These are phyloP conservation scores for Marmota flaviventris DNA, from an alignment of 2,113 vertebrate genomes.

Conservation along the genomic window DNA sequence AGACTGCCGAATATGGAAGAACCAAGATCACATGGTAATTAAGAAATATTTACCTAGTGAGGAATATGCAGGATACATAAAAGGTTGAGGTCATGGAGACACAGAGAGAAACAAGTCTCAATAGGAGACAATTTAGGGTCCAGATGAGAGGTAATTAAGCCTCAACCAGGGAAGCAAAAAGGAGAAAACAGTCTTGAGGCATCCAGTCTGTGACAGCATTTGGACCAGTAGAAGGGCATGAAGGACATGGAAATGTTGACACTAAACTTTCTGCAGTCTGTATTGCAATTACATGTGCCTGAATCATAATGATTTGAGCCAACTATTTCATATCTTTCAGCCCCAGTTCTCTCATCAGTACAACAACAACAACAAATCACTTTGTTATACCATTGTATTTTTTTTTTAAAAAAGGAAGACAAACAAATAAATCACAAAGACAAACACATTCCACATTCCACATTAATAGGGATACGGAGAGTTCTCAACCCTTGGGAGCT, in stretches of 20 bases:
- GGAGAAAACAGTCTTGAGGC: neutral
- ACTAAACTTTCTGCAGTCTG: neutral
- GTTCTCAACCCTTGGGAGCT: neutral
- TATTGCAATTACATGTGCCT: neutral
- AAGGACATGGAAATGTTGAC: fast-evolving
- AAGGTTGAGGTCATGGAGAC: neutral
- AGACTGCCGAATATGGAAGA: neutral
- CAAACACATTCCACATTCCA: neutral
- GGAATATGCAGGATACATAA: neutral
- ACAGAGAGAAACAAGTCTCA: neutral
- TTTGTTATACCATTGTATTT: neutral
- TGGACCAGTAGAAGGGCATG: neutral
- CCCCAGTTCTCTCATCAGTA: neutral
- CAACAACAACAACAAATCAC: neutral
- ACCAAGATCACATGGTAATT: neutral
- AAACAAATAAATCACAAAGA: neutral
- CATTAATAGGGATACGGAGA: neutral
- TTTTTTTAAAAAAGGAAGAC: neutral
- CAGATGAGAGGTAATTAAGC: neutral
- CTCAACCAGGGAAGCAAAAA: neutral
- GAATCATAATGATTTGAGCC: neutral
- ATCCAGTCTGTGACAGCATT: neutral
- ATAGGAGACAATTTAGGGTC: neutral
- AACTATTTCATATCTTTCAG: neutral
- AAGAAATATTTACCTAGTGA: neutral